A percentile compares a stretch with the other conserved stretches of the same genome.
Evolutionary conservation across 2,888 invertebrate species (phyloP).

Genomic region (Lamellibrachia columna): DNA sequence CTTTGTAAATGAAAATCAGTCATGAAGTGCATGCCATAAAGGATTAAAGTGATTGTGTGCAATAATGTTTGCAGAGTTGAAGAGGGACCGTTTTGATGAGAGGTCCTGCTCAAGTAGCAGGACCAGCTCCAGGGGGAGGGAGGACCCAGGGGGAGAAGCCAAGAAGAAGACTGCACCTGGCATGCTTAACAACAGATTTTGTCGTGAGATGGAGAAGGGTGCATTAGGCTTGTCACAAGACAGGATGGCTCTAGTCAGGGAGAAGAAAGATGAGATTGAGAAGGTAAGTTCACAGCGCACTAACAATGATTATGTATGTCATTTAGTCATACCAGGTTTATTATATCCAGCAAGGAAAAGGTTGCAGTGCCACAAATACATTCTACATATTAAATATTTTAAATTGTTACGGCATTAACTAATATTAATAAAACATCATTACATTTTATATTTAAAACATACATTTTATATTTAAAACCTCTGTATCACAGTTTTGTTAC

Average conservation of each 20-base stretch:
- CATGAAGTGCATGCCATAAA: neutral
- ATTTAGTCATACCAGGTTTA: neutral
- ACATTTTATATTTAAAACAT: neutral
- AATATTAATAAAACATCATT: neutral
- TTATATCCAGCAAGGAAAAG: neutral
- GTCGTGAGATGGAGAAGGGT: slow-evolving; percentile 32
- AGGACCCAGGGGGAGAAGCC: neutral
- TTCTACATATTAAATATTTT: neutral
- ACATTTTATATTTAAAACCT: neutral
- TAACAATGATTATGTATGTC: neutral
- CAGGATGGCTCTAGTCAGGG: slow-evolving; percentile 40
- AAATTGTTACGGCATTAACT: neutral
- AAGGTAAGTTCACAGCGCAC: slow-evolving; percentile 35
- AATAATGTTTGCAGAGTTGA: slow-evolving; percentile 5
- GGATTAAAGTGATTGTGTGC: neutral
- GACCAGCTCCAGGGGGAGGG: neutral
- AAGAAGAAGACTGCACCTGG: neutral
- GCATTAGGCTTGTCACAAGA: slow-evolving; percentile 40
- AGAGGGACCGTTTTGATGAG: neutral
- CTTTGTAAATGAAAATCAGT: neutral
- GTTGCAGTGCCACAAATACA: neutral
- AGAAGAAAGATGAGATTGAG: slow-evolving; percentile 47
- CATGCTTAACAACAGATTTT: slow-evolving; percentile 26
- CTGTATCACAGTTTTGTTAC: neutral
- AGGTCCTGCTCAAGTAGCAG: slow-evolving; percentile 13